Conservation (phyloP, 2,113 vertebrate species). For the Elephas maximus region DNA sequence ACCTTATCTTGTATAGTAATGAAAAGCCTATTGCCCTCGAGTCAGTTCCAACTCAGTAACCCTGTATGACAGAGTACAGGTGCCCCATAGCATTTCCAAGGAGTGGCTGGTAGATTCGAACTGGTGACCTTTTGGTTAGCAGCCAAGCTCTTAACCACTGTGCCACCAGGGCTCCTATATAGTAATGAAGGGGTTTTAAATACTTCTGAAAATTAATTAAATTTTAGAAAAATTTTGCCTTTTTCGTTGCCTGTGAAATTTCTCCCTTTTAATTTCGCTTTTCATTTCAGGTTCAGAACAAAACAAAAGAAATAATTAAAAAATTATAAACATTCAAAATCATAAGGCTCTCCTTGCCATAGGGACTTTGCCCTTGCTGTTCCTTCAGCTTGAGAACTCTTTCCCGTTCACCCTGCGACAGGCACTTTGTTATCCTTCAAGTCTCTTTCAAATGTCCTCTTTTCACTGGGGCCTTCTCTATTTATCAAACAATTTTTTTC, state of each 20-base stretch:
- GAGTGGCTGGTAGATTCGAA: background rate
- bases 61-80: no score
- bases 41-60: no score
- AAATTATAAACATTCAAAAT: background rate
- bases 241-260: background rate
- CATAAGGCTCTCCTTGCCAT: background rate
- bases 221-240: background rate
- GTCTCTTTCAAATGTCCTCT: background rate
- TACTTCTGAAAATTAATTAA: background rate
- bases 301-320: background rate
- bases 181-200: slow-evolving; percentile 11
- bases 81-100: no score
- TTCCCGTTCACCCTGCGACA: background rate
- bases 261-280: slow-evolving; percentile 16
- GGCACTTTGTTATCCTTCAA: background rate
- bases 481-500: background rate
- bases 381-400: background rate
- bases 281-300: background rate
- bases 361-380: background rate
- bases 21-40: background rate
- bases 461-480: background rate
- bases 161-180: background rate
- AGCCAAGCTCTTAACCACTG: background rate
- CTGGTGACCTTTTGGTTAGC: background rate
- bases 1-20: slow-evolving; percentile 4